Percentiles rank a stretch among this genome's conserved stretches.
phyloP scores from a whole-genome alignment of 2,888 invertebrate genomes.

The Mythimna albipuncta region DNA sequence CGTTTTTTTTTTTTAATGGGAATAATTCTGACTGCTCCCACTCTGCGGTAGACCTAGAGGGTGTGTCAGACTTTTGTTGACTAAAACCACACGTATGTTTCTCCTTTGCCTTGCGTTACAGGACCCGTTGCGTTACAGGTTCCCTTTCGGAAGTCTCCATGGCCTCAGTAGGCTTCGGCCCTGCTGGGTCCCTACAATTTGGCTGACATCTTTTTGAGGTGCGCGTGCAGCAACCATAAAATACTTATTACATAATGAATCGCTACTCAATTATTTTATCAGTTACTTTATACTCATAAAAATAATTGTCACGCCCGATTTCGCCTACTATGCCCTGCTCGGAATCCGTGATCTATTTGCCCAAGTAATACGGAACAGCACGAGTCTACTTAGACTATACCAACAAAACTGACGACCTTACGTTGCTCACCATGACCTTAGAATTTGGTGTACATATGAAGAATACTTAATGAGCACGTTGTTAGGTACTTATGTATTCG shows the following conservation, averaged over 20 bases:
- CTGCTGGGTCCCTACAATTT: too few species aligned
- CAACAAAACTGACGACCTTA: slow-evolving; percentile 40
- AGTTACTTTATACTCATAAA: not conserved
- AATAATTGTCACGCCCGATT: slow-evolving; percentile 30
- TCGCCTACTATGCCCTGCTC: slow-evolving; percentile 19
- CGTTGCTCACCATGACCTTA: slow-evolving; percentile 51
- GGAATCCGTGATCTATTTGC: slow-evolving; percentile 42
- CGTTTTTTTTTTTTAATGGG: too few species aligned
- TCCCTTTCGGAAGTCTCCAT: too few species aligned
- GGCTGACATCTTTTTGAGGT: too few species aligned
- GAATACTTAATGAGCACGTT: slow-evolving; percentile 46
- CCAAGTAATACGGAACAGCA: slow-evolving; percentile 40
- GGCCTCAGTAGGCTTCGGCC: too few species aligned
- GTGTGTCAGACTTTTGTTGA: too few species aligned
- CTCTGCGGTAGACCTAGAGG: too few species aligned
- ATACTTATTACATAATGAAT: not conserved
- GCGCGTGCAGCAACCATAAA: too few species aligned
- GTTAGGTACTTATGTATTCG: slow-evolving; percentile 22
- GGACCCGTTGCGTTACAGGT: too few species aligned
- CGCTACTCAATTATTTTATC: slow-evolving; percentile 2
- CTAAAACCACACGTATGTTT: too few species aligned
- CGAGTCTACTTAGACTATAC: slow-evolving; percentile 1
- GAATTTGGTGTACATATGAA: slow-evolving; percentile 38
- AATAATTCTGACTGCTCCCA: too few species aligned
- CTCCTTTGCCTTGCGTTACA: too few species aligned